phyloP scores from a whole-genome alignment of 2,888 invertebrate genomes.

The Drosophila subsilvestris region DNA sequence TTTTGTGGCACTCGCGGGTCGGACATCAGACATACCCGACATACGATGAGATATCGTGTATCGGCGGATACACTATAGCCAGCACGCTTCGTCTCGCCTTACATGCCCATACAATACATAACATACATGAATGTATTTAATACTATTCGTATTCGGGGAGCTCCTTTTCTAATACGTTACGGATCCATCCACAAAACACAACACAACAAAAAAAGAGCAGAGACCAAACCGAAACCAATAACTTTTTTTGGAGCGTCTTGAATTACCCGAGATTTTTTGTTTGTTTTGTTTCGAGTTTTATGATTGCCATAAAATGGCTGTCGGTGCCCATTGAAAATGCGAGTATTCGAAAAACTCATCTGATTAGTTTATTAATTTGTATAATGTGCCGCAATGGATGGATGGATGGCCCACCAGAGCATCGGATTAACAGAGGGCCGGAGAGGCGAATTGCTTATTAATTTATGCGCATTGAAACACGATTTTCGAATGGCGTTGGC shows the following conservation, averaged over 20 bases:
- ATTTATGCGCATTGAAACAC: constrained; percentile 50
- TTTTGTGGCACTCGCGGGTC: constrained; percentile 47
- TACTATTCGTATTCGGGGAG: constrained; percentile 16
- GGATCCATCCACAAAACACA: constrained; percentile 14
- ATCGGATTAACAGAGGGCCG: background rate
- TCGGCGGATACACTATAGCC: constrained; percentile 20
- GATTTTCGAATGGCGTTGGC: constrained; percentile 27
- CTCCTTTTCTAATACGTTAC: constrained; percentile 37
- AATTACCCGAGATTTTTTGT: constrained; percentile 31
- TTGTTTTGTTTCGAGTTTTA: constrained; percentile 23
- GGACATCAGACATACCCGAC: constrained; percentile 36
- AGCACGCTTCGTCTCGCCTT: constrained; percentile 50
- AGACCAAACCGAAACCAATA: constrained; percentile 13
- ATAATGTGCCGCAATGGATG: constrained; percentile 35
- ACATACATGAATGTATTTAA: background rate
- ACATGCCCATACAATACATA: constrained; percentile 12
- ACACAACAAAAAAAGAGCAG: background rate
- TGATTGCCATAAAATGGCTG: constrained; percentile 46
- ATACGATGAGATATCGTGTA: constrained; percentile 20
- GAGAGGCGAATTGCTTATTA: constrained; percentile 53
- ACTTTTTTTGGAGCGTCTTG: constrained; percentile 27
- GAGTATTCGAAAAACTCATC: constrained; percentile 10
- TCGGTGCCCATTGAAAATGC: constrained; percentile 41
- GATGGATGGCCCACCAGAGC: background rate
- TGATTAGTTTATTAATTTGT: constrained; percentile 54